These are phyloP conservation scores for Macrophya annulata DNA, from an alignment of 2,888 invertebrate species.

Conservation along the genomic window DNA sequence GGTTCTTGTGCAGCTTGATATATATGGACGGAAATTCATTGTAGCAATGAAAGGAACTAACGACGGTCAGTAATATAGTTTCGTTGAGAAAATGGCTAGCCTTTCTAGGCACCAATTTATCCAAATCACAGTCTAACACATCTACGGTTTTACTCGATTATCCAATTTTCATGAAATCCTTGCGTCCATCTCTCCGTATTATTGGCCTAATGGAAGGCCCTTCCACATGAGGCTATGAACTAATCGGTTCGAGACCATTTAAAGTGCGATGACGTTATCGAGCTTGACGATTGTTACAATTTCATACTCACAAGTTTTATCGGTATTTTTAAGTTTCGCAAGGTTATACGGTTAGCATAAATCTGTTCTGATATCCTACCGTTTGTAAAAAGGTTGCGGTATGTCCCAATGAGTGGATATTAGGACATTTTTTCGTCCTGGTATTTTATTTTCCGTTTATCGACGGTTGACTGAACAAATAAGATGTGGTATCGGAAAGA, in stretches of 20 bases:
- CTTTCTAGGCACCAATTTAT: background rate
- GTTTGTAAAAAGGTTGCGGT: background rate
- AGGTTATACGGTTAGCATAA: background rate
- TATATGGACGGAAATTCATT: background rate
- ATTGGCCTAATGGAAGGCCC: slow-evolving; percentile 69
- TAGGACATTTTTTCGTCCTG: background rate
- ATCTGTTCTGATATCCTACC: background rate
- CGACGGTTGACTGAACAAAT: slow-evolving; percentile 25
- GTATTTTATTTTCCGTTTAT: slow-evolving; percentile 27
- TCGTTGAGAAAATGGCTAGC: background rate
- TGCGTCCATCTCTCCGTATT: slow-evolving; percentile 63
- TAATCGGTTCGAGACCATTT: slow-evolving; percentile 13
- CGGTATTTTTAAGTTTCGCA: background rate
- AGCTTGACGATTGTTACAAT: background rate
- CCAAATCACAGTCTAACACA: slow-evolving; percentile 17
- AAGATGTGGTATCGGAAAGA: background rate
- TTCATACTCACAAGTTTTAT: background rate
- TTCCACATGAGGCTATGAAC: slow-evolving; percentile 55
- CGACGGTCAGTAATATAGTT: background rate
- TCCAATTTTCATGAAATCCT: slow-evolving; percentile 47
- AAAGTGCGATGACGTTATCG: background rate
- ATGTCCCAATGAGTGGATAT: background rate
- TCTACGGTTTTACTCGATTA: background rate
- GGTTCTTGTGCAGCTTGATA: background rate
- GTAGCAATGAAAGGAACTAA: background rate